phyloP scores from a whole-genome alignment of 2,113 vertebrate species.

The Abramis brama region DNA sequence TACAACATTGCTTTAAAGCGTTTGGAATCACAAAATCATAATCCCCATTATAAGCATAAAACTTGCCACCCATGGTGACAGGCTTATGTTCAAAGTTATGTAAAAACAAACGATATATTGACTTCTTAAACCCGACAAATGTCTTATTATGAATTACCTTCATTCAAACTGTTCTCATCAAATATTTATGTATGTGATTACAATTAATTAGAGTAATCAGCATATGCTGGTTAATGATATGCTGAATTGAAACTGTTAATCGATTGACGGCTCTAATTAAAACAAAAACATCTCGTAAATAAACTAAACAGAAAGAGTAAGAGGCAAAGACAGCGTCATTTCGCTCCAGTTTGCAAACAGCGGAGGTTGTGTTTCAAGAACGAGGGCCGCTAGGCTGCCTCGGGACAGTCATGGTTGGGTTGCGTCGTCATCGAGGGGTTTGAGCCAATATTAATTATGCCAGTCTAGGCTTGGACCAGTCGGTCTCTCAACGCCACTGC shows the following conservation, averaged over 20 bases:
- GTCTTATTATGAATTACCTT: not conserved
- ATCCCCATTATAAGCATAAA: too few species aligned
- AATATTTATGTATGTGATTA: not conserved
- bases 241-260: not conserved
- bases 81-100: too few species aligned
- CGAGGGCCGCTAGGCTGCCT: conserved; percentile 15
- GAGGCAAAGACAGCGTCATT: not conserved
- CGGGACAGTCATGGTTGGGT: conserved; percentile 1
- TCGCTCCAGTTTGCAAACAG: conserved; percentile 10
- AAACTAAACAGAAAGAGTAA: not conserved
- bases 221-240: not conserved
- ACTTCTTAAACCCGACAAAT: not conserved
- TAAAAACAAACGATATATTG: not conserved
- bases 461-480: conserved; percentile 8
- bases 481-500: not conserved
- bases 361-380: not conserved
- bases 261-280: not conserved
- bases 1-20: too few species aligned
- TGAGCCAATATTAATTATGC: conserved; percentile 39
- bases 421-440: conserved; percentile 1
- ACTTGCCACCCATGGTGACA: not conserved
- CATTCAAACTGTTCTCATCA: not conserved
- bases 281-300: conserved; percentile 25
- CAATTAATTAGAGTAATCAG: conserved; percentile 7
- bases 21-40: too few species aligned